A percentile compares a stretch with the other conserved stretches of the same genome.
phyloP scores from a whole-genome alignment of 1,140 invertebrate species.

The Lepidostoma basale region DNA sequence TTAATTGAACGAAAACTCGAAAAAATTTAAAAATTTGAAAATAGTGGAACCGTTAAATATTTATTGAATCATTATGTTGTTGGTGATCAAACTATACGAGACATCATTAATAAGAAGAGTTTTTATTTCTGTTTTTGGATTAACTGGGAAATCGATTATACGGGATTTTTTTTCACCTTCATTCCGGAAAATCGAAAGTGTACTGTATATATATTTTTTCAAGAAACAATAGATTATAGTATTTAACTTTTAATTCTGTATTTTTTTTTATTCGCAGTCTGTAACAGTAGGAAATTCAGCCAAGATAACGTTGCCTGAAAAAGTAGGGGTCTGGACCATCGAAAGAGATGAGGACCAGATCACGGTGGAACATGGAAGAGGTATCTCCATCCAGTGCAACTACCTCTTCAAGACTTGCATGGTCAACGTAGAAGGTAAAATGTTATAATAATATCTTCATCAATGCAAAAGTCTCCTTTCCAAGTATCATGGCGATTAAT shows the following conservation, averaged over 20 bases:
- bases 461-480: neutral
- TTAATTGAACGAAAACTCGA: too few species aligned
- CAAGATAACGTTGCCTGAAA: conserved; percentile 26
- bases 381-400: conserved; percentile 32
- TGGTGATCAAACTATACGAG: too few species aligned
- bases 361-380: conserved; percentile 22
- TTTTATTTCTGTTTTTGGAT: too few species aligned
- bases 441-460: neutral
- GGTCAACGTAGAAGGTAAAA: conserved; percentile 35
- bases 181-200: too few species aligned
- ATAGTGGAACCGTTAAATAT: too few species aligned
- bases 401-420: conserved; percentile 39
- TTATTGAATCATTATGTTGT: too few species aligned
- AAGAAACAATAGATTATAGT: neutral
- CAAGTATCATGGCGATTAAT: too few species aligned
- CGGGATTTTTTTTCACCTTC: too few species aligned
- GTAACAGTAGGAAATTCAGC: conserved; percentile 21
- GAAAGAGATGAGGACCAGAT: conserved; percentile 38
- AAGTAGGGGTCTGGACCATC: conserved; percentile 37
- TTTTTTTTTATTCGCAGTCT: conserved; percentile 34
- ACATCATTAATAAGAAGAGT: too few species aligned
- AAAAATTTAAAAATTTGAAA: too few species aligned
- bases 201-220: too few species aligned
- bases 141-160: too few species aligned
- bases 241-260: neutral